Evolutionary conservation across 2,797 vertebrate species (phyloP), one percentile per base, ranked within the genome.

Genomic region (Lycodopsis pacificus): DNA sequence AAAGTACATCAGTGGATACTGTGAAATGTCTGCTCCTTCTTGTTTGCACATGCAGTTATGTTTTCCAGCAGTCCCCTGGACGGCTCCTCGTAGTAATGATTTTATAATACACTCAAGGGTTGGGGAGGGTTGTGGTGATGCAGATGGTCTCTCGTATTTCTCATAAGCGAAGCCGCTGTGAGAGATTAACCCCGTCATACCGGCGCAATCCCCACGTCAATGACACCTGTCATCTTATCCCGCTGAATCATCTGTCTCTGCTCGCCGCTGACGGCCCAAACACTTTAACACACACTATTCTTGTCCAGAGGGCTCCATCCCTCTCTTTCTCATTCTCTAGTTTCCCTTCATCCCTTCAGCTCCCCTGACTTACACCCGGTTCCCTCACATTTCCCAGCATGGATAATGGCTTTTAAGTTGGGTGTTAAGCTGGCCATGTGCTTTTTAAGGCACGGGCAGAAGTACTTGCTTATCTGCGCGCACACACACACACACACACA

Each of bases 221-320:
- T 90, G 91, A 90, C 92, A 93, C 92, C 92, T 93, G 92, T 86
- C 88, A 87, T 84, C 80, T 87, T 83, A 92, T 85, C 82, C 84
- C 14, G 30, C 88, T 73, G 84, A 90, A 82, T 89, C 86, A 86
- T 88, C 83, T 51, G 71, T 87, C 88, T 86, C 73, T 76, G 74
- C 74, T 65, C 25, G 53, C 73, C 25, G 4, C 71, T 86, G 86
- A 85, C 27, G 63, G 80, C 68, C 83, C 81, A 75, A 81, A 87
- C 88, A 86, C 85, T 91, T 93, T 90, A 90, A 86, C 91, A 85
- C 87, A 79, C 79, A 83, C 92, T 92, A 91, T 92, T 92, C 86
- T 88, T 69, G 86, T 91, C 86, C 77, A 61, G 71, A 63, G 61
- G 76, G 61, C 73, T 77, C 86, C 72, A 77, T 82, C 77, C 54